A percentile compares a stretch with the other conserved stretches of the same genome.
These are phyloP conservation scores for Corydoras sp. DNA, from an alignment of 2,113 vertebrate genomes.

Conservation along the genomic window DNA sequence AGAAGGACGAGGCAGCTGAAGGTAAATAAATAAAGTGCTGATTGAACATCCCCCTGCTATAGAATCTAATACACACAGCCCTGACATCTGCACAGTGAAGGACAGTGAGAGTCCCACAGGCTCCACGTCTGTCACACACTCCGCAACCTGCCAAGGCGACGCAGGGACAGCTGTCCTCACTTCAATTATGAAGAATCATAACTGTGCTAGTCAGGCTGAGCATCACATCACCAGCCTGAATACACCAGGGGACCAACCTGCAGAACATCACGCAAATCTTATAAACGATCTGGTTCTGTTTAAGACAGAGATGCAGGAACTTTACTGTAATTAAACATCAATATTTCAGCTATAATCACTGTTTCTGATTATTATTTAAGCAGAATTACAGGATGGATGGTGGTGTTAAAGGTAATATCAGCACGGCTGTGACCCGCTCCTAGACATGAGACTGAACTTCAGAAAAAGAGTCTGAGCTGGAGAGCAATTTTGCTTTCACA, in stretches of 20 bases:
- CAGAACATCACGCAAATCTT: background rate
- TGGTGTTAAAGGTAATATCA: too few relatives aligned
- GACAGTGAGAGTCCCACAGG: constrained; percentile 14
- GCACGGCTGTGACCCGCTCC: too few relatives aligned
- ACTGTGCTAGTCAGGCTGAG: constrained; percentile 58
- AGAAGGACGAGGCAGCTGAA: background rate
- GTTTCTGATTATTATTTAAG: too few relatives aligned
- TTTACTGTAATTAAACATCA: too few relatives aligned
- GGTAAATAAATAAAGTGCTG: constrained; percentile 5
- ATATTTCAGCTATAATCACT: too few relatives aligned
- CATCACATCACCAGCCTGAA: constrained; percentile 46
- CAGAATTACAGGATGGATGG: too few relatives aligned
- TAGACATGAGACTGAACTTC: too few relatives aligned
- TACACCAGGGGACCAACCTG: constrained; percentile 17
- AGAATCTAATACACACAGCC: background rate
- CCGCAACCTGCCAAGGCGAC: constrained; percentile 57
- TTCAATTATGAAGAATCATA: constrained; percentile 65
- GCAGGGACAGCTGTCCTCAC: constrained; percentile 64
- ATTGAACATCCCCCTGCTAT: background rate
- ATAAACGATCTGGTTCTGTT: background rate
- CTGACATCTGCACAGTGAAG: constrained; percentile 9
- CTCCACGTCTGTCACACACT: constrained; percentile 59
- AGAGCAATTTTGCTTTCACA: too few relatives aligned
- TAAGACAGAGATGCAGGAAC: too few relatives aligned
- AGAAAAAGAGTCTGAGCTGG: too few relatives aligned